Evolutionary conservation across 2,797 vertebrate species (phyloP).

Genomic region (Notolepis coatsorum): DNA sequence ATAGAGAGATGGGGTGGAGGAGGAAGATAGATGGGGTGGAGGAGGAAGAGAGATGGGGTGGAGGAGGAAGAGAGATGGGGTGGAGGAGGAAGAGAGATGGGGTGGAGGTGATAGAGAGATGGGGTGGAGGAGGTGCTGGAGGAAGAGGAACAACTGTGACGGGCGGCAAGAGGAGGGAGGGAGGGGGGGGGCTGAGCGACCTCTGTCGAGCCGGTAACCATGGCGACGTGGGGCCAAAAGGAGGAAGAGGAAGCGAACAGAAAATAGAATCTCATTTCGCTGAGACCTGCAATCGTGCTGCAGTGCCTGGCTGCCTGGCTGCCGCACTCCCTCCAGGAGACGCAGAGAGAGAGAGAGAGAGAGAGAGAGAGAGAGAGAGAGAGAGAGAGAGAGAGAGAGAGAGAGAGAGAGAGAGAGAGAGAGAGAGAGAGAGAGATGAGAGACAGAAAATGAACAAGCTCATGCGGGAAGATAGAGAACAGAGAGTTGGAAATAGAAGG

Average conservation of each 20-base stretch:
- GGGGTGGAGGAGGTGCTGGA: neutral
- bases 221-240: slow-evolving; percentile 73
- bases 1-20: no score
- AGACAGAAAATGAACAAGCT: no score
- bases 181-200: slow-evolving; percentile 49
- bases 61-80: no score
- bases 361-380: slow-evolving; percentile 14
- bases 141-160: slow-evolving; percentile 48
- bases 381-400: slow-evolving; percentile 5
- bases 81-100: no score
- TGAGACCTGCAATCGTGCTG: slow-evolving; percentile 78
- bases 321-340: slow-evolving; percentile 39
- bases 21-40: no score
- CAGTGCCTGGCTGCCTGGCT: no score
- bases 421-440: no score
- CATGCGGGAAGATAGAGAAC: no score
- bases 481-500: no score
- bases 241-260: slow-evolving; percentile 87
- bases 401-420: no score
- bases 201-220: slow-evolving; percentile 84
- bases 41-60: no score
- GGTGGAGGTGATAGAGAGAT: no score
- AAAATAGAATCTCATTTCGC: slow-evolving; percentile 84
- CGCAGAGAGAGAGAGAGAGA: neutral
- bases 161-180: slow-evolving; percentile 34